Percentiles rank a stretch among this genome's conserved stretches.
Evolutionary conservation across 2,888 invertebrate species (phyloP).

Genomic region (Melinaea menophilus): DNA sequence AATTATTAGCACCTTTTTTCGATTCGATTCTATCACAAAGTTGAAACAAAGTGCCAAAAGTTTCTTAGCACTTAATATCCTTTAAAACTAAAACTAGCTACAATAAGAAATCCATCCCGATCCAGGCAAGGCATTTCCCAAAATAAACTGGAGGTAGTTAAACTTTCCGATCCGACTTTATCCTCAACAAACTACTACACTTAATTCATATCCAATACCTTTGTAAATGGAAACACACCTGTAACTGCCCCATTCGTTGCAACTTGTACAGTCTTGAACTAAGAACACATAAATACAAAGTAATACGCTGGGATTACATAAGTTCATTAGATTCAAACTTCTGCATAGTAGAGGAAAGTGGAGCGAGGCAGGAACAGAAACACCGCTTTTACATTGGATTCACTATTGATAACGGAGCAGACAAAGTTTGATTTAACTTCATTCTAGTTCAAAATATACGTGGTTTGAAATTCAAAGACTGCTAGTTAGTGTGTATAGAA

Average conservation of each 20-base stretch:
- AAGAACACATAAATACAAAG: constrained; percentile 25
- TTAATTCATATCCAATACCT: constrained; percentile 34
- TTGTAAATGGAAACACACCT: constrained; percentile 47
- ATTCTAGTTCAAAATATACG: constrained; percentile 8
- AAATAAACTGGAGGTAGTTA: neutral
- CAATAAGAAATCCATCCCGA: no score
- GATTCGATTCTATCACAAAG: no score
- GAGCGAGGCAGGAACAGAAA: constrained; percentile 20
- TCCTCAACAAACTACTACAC: constrained; percentile 27
- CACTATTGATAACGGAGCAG: constrained; percentile 12
- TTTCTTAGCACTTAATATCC: no score
- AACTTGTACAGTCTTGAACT: constrained; percentile 42
- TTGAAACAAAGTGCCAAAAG: no score
- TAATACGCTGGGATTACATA: constrained; percentile 45
- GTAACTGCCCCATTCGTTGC: constrained; percentile 54
- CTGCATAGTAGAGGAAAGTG: constrained; percentile 23
- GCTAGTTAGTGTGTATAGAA: neutral
- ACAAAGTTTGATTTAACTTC: constrained; percentile 21
- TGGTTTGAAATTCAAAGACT: neutral
- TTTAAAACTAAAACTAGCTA: no score
- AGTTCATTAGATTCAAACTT: constrained; percentile 37
- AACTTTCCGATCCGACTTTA: constrained; percentile 29
- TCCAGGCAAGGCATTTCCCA: no score
- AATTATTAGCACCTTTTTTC: no score
- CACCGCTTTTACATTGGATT: constrained; percentile 20